These are phyloP conservation scores for Arctopsyche grandis DNA, from an alignment of 1,140 invertebrate genomes.

Conservation along the genomic window DNA sequence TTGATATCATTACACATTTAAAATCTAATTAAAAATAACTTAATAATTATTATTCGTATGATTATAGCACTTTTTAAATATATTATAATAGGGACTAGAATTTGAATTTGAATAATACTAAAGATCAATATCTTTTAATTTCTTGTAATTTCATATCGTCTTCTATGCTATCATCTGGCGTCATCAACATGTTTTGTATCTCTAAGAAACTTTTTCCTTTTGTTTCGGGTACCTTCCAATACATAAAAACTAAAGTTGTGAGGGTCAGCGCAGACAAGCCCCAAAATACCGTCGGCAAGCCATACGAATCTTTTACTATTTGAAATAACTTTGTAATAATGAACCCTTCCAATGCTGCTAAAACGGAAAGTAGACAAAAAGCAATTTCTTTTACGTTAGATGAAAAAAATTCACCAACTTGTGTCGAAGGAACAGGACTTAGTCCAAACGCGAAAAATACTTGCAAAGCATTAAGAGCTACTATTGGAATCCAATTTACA, in stretches of 20 bases:
- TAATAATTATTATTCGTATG: not conserved
- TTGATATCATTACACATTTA: not conserved
- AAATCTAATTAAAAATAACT: not conserved
- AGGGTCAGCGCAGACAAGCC: slow-evolving; percentile 48
- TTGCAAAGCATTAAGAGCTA: slow-evolving; percentile 46
- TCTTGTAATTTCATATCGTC: slow-evolving; percentile 43
- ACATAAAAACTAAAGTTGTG: slow-evolving; percentile 35
- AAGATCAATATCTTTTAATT: slow-evolving; percentile 18
- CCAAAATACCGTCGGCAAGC: slow-evolving; percentile 48
- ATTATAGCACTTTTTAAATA: too few species aligned
- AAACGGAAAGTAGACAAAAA: slow-evolving; percentile 45
- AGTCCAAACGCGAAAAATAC: slow-evolving; percentile 52
- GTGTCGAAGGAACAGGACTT: slow-evolving; percentile 49
- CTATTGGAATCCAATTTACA: slow-evolving; percentile 46
- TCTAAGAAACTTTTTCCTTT: slow-evolving; percentile 52
- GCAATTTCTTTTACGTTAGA: slow-evolving; percentile 49
- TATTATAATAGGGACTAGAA: slow-evolving; percentile 27
- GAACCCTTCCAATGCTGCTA: slow-evolving; percentile 51
- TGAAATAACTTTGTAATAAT: slow-evolving; percentile 48
- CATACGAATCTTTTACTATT: slow-evolving; percentile 48
- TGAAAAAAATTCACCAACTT: slow-evolving; percentile 52
- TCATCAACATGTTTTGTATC: slow-evolving; percentile 47
- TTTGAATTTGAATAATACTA: not conserved
- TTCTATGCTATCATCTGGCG: slow-evolving; percentile 25
- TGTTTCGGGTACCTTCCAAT: slow-evolving; percentile 47